phyloP scores from a whole-genome alignment of 2,797 vertebrate species.

The Mionectes olivaceus region DNA sequence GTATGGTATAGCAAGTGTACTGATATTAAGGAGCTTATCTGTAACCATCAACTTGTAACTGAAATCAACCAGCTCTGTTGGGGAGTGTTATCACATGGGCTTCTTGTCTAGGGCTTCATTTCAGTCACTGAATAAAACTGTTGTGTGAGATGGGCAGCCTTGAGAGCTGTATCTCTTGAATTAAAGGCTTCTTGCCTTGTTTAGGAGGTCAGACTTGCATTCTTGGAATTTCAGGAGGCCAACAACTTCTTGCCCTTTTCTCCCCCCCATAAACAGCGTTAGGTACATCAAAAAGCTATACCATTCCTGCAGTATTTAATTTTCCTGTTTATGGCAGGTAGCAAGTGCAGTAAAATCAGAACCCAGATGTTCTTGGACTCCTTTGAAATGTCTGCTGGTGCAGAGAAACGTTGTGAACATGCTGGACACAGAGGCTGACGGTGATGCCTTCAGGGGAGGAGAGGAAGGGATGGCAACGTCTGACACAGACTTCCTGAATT shows the following conservation, averaged over 20 bases:
- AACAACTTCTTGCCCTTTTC: neutral
- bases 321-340: neutral
- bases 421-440: neutral
- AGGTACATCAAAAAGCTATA: neutral
- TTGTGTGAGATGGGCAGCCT: neutral
- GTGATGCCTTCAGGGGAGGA: neutral
- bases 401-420: neutral
- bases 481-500: constrained; percentile 47
- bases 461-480: neutral
- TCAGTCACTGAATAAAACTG: neutral
- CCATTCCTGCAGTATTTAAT: neutral
- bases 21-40: neutral
- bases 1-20: neutral
- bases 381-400: neutral
- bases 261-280: neutral
- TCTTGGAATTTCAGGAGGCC: neutral
- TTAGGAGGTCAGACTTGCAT: neutral
- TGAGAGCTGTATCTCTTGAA: neutral
- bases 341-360: neutral
- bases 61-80: neutral
- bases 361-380: neutral
- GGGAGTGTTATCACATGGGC: neutral
- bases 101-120: neutral
- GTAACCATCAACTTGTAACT: neutral
- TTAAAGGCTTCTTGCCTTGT: neutral